Percentiles rank a stretch among this genome's conserved stretches.
phyloP scores from a whole-genome alignment of 2,797 vertebrate genomes.

The Lophotriccus pileatus region DNA sequence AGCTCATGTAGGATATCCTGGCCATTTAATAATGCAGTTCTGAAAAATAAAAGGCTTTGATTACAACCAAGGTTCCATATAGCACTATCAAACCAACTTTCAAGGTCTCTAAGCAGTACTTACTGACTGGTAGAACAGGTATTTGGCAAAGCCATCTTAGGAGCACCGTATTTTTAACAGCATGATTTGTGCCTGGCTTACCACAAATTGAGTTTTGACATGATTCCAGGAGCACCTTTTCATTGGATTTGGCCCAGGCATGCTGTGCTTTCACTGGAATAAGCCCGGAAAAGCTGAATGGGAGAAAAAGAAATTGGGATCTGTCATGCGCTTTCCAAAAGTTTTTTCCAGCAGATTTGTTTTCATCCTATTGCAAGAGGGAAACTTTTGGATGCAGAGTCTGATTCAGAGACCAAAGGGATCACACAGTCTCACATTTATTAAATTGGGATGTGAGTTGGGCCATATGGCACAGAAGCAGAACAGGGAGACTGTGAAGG shows the following conservation, averaged over 20 bases:
- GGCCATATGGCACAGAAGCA: conserved; percentile 36
- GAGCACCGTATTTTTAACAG: neutral
- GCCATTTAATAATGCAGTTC: neutral
- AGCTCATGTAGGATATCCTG: neutral
- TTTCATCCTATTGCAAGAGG: conserved; percentile 27
- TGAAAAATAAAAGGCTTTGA: neutral
- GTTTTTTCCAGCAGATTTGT: conserved; percentile 25
- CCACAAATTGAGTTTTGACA: neutral
- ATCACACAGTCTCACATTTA: neutral
- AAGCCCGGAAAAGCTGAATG: conserved; percentile 7
- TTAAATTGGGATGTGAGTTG: neutral
- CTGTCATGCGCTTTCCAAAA: conserved; percentile 1
- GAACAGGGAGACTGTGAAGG: neutral
- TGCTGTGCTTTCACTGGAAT: neutral
- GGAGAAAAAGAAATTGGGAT: conserved; percentile 16
- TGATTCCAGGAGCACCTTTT: neutral
- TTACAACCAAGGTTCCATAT: neutral
- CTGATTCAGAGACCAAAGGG: conserved; percentile 4
- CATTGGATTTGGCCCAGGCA: neutral
- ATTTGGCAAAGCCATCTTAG: conserved; percentile 11
- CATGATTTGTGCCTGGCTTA: neutral
- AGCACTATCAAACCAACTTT: neutral
- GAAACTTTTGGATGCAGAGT: conserved; percentile 7
- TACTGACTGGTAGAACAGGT: neutral
- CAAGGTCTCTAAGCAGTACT: neutral